Conservation (phyloP, 2,113 vertebrate species). For the Scalopus aquaticus region DNA sequence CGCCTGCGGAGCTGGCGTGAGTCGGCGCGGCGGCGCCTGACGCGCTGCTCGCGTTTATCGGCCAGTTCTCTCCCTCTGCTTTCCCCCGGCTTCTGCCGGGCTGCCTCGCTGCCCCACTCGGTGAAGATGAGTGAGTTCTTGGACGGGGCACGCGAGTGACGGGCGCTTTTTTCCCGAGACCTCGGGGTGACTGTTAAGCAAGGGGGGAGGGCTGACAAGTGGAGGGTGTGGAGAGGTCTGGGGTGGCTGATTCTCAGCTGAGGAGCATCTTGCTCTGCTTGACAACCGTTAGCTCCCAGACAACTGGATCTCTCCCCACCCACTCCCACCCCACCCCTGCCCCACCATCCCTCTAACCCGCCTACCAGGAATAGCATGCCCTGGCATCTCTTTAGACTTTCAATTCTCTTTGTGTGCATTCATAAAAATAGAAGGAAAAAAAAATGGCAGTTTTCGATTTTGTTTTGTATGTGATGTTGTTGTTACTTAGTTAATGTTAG, state of each 20-base stretch:
- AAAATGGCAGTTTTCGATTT: background rate
- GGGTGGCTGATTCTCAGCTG: background rate
- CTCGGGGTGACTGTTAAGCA: background rate
- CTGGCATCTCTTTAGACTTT: background rate
- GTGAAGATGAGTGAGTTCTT: background rate
- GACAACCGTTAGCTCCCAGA: background rate
- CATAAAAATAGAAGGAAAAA: background rate
- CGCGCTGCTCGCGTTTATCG: background rate
- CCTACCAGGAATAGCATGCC: background rate
- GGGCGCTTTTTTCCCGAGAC: background rate
- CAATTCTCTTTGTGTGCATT: background rate
- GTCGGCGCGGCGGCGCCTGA: background rate
- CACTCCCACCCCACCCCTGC: rapidly evolving
- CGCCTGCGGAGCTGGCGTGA: background rate
- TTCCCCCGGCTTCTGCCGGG: background rate
- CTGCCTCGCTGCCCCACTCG: no score
- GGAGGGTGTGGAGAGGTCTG: background rate
- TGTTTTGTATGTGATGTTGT: background rate
- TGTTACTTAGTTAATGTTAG: background rate
- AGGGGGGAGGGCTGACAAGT: background rate
- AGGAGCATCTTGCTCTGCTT: background rate
- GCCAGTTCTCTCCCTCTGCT: no score
- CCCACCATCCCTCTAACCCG: background rate
- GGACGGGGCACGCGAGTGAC: background rate
- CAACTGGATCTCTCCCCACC: background rate